phyloP scores from a whole-genome alignment of 2,888 invertebrate genomes.

The Leptura quadrifasciata region DNA sequence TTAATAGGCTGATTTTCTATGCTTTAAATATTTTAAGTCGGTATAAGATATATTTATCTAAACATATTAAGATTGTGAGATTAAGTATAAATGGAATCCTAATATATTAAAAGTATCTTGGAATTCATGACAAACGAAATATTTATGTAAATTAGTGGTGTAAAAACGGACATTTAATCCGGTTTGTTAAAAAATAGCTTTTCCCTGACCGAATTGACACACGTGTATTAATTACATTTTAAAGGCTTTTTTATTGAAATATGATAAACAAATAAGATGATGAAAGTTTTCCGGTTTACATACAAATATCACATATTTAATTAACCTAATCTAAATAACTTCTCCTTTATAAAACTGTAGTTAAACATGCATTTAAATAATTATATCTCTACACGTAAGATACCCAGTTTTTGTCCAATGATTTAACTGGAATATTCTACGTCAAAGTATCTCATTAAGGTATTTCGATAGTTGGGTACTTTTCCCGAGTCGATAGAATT shows the following conservation, averaged over 20 bases:
- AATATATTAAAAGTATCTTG: conserved; percentile 48
- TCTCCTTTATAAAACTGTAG: conserved; percentile 16
- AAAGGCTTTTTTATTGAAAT: conserved; percentile 26
- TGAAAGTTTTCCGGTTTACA: conserved; percentile 29
- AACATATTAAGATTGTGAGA: conserved; percentile 46
- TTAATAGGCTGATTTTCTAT: conserved; percentile 32
- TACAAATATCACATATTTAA: conserved; percentile 20
- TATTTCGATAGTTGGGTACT: conserved; percentile 3
- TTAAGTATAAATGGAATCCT: conserved; percentile 49
- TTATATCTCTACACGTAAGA: background rate
- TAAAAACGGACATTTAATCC: conserved; percentile 42
- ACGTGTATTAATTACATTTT: conserved; percentile 40
- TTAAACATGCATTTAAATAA: conserved; percentile 16
- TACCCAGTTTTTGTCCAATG: background rate
- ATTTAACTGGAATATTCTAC: conserved; percentile 9
- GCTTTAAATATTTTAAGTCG: conserved; percentile 19
- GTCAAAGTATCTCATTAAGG: background rate
- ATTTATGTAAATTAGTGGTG: conserved; percentile 55
- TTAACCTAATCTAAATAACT: conserved; percentile 22
- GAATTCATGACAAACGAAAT: conserved; percentile 54
- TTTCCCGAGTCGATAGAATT: background rate
- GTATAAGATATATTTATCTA: conserved; percentile 36
- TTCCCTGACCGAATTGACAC: conserved; percentile 39
- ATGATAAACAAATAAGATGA: conserved; percentile 16
- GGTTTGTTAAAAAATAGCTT: conserved; percentile 41